Conservation (phyloP, 1,140 invertebrate species). For the Belonocnema kinseyi region DNA sequence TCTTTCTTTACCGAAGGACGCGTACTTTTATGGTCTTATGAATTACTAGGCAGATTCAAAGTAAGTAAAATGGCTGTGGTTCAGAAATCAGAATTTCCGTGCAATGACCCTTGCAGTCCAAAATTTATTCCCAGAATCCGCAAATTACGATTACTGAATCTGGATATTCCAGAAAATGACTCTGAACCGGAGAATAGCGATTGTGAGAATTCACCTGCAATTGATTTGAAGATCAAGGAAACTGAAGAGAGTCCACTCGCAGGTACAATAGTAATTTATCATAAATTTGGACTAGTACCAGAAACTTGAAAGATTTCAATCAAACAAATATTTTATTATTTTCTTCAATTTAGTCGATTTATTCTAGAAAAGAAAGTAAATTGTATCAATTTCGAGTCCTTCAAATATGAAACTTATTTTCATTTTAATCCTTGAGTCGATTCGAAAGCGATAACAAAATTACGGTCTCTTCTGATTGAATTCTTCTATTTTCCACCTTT, state of each 20-base stretch:
- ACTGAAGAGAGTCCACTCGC: not conserved
- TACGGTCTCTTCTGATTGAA: too few species aligned
- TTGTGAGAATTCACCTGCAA: not conserved
- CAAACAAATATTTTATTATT: too few species aligned
- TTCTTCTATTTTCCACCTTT: too few species aligned
- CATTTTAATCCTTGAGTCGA: too few species aligned
- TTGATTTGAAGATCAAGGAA: not conserved
- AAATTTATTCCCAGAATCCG: conserved; percentile 40
- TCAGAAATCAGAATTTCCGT: not conserved
- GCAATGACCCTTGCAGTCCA: conserved; percentile 48
- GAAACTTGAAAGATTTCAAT: too few species aligned
- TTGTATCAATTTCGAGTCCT: too few species aligned
- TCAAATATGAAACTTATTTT: too few species aligned
- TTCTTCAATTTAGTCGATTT: too few species aligned
- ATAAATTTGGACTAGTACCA: too few species aligned
- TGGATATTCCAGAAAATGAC: conserved; percentile 46
- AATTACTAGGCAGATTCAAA: not conserved
- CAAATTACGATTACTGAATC: conserved; percentile 40
- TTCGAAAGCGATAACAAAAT: too few species aligned
- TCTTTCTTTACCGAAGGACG: not conserved
- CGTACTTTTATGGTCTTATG: not conserved
- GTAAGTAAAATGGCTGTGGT: not conserved
- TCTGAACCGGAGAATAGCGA: not conserved
- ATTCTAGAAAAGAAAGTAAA: too few species aligned
- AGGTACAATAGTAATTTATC: not conserved